Percentiles rank a stretch among this genome's conserved stretches.
These are phyloP conservation scores for Dipodomys stephensi DNA, from an alignment of 2,113 vertebrate species.

Conservation along the genomic window DNA sequence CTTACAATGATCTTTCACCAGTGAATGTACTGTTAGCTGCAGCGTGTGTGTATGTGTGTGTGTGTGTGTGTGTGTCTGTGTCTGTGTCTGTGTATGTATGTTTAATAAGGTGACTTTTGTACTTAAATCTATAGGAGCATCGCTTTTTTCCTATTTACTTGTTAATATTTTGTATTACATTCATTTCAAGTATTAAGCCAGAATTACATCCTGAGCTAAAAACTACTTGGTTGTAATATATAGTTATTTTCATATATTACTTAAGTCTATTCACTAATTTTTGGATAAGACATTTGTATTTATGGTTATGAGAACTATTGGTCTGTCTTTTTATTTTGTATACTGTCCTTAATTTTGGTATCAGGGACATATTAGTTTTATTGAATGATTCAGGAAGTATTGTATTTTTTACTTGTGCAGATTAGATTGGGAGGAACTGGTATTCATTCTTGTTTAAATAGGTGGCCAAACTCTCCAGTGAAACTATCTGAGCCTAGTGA, in stretches of 20 bases:
- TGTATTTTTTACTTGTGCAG: not conserved
- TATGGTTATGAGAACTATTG: not conserved
- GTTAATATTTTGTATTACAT: not conserved
- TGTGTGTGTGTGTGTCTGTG: too few relatives aligned
- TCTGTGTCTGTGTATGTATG: too few relatives aligned
- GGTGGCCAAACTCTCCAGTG: slow-evolving; percentile 9
- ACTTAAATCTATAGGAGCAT: not conserved
- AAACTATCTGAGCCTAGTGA: not conserved
- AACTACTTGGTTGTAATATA: not conserved
- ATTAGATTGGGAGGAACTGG: not conserved
- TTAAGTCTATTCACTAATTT: slow-evolving; percentile 46
- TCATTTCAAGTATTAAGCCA: not conserved
- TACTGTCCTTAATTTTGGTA: not conserved
- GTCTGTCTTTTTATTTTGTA: not conserved
- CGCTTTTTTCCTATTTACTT: slow-evolving; percentile 1
- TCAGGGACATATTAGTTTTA: not conserved
- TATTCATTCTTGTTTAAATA: slow-evolving; percentile 32
- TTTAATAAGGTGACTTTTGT: not conserved
- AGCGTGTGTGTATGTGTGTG: not conserved
- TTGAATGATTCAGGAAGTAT: not conserved
- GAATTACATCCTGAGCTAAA: not conserved
- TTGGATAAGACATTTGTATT: not conserved
- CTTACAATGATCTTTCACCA: not conserved
- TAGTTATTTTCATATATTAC: slow-evolving; percentile 15
- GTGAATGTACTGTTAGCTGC: not conserved